A percentile compares a stretch with the other conserved stretches of the same genome.
Evolutionary conservation across 2,113 vertebrate genomes (phyloP).

Genomic region (Thunnus thynnus): DNA sequence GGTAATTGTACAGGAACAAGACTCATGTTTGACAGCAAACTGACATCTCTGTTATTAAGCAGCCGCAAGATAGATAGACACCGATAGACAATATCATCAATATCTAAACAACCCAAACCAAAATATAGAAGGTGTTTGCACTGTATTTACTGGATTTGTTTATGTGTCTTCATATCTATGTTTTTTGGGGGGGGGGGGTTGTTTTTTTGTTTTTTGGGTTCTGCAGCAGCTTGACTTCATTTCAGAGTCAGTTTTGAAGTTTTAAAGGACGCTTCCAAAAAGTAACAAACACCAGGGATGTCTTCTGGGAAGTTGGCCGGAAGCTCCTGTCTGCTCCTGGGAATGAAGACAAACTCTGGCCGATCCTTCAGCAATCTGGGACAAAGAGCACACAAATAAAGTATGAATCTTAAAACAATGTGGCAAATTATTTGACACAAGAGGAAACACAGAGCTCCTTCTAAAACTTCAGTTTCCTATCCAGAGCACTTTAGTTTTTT

Average conservation of each 20-base stretch:
- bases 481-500: slow-evolving; percentile 4
- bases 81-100: slow-evolving; percentile 53
- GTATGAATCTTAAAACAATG: slow-evolving; percentile 64
- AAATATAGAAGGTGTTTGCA: slow-evolving; percentile 50
- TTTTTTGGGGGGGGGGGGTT: not conserved
- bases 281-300: slow-evolving; percentile 97
- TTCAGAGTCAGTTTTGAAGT: slow-evolving; percentile 51
- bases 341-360: slow-evolving; percentile 94
- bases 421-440: slow-evolving; percentile 67
- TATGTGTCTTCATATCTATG: slow-evolving; percentile 34
- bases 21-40: slow-evolving; percentile 61
- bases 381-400: slow-evolving; percentile 77
- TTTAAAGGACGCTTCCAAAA: slow-evolving; percentile 88
- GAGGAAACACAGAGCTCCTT: slow-evolving; percentile 62
- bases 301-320: slow-evolving; percentile 96
- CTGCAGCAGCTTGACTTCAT: slow-evolving; percentile 55
- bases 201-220: slow-evolving; percentile 1
- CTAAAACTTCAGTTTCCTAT: slow-evolving; percentile 58
- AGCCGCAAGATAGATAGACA: slow-evolving; percentile 49
- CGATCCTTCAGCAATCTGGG: slow-evolving; percentile 92
- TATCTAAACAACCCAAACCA: slow-evolving; percentile 60
- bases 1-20: slow-evolving; percentile 55
- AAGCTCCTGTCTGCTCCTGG: slow-evolving; percentile 95
- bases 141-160: slow-evolving; percentile 47
- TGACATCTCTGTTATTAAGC: slow-evolving; percentile 60